Percentiles rank a stretch among this genome's conserved stretches.
Evolutionary conservation across 2,113 vertebrate species (phyloP).

Genomic region (Agapornis roseicollis): DNA sequence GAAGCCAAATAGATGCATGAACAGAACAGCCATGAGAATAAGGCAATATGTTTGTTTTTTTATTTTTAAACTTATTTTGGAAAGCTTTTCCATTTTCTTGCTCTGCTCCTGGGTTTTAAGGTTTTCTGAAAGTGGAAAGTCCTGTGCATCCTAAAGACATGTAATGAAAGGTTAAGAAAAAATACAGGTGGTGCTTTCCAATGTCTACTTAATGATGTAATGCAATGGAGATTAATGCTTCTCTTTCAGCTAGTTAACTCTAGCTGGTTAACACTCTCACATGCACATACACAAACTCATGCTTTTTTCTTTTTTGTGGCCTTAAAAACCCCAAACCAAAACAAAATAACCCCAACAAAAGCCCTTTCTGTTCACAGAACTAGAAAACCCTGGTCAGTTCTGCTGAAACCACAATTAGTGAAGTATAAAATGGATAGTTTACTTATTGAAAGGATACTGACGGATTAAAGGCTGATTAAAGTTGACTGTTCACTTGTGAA

Average conservation of each 20-base stretch:
- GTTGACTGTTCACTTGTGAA: not conserved
- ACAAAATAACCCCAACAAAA: not conserved
- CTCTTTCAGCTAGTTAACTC: not conserved
- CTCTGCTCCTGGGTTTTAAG: not conserved
- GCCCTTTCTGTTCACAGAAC: not conserved
- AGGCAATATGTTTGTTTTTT: rapidly evolving
- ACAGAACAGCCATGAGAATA: not conserved
- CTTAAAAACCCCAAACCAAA: not conserved
- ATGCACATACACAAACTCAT: not conserved
- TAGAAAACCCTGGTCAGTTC: conserved; percentile 11
- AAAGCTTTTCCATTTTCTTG: not conserved
- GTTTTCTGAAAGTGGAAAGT: not conserved
- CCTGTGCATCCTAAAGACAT: not conserved
- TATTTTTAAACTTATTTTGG: not conserved
- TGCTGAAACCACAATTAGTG: conserved; percentile 48
- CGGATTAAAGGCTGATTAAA: conserved; percentile 28
- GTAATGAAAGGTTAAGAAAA: not conserved
- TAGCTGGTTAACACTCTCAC: conserved; percentile 22
- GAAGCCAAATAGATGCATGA: not conserved
- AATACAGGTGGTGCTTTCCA: not conserved
- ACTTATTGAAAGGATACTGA: conserved; percentile 41
- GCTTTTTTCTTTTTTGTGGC: not conserved
- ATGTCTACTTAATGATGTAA: not conserved
- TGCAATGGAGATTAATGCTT: conserved; percentile 15
- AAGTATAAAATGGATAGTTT: conserved; percentile 51